phyloP scores from a whole-genome alignment of 37 sponge, comb jelly and placozoan genomes.

The Haliclona indistincta region DNA sequence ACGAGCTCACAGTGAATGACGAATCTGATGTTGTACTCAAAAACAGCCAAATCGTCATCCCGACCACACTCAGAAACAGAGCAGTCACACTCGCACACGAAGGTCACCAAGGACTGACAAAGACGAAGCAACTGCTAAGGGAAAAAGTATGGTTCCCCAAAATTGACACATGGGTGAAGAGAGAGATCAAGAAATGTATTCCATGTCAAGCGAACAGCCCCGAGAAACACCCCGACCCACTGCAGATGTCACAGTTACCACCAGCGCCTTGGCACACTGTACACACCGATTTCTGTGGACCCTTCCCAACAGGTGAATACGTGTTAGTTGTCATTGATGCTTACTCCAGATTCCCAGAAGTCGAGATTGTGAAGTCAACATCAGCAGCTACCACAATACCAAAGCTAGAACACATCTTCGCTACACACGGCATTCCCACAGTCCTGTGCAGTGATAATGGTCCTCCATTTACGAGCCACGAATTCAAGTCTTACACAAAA shows the following conservation, averaged over 20 bases:
- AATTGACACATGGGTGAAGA: background rate
- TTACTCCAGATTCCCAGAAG: conserved; percentile 55
- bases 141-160: conserved; percentile 42
- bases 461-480: conserved; percentile 27
- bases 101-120: conserved; percentile 34
- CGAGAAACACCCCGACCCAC: background rate
- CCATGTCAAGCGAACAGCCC: background rate
- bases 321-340: conserved; percentile 55
- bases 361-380: conserved; percentile 40
- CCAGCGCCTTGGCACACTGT: background rate
- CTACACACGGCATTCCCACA: conserved; percentile 40
- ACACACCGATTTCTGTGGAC: conserved; percentile 41
- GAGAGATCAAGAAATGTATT: background rate
- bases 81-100: conserved; percentile 31
- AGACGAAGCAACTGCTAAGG: conserved; percentile 36
- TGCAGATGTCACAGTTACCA: background rate
- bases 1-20: conserved; percentile 25
- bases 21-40: conserved; percentile 19
- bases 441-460: conserved; percentile 38
- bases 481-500: conserved; percentile 24
- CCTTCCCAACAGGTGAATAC: conserved; percentile 54
- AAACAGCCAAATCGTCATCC: conserved; percentile 42
- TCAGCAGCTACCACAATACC: conserved; percentile 37
- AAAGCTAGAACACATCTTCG: conserved; percentile 43
- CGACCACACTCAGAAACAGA: conserved; percentile 5